Base-by-base conservation (phyloP, 2,113 vertebrate species). In the Rhinogobius similis region DNA sequence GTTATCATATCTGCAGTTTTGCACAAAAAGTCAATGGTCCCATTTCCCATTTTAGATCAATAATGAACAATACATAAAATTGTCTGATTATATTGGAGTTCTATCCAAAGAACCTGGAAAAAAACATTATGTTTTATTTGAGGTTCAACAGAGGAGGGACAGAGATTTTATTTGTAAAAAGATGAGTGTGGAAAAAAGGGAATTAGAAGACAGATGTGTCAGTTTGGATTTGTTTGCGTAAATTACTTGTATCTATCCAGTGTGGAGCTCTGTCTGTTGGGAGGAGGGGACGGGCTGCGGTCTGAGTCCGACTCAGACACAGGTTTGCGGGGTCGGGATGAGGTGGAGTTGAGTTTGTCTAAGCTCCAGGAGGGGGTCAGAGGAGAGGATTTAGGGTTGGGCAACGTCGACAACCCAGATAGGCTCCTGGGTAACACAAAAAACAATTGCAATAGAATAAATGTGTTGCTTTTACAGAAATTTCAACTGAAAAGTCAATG, bases 281-380 rank as follows among this genome's bases (percentile, higher is more conserved):
- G 70, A 0, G 83, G 86, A 14, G 91, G 90, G 48, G 91, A 90
- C 0, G 46, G 27, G 26, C 89, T 91, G n/a, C 67, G 86, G 65
- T 93, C 93, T 0, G 93, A 94, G 81, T 92, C 93, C 0, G 92
- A 93, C 1, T 92, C 91, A 0, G 93, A 93, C 71, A 93, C 88
- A 0, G 84, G 91, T 82, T 66, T 89, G n/a, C 87, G 92, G 0
- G 93, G 91, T 20, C 85, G 79, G 0, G 90, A 89, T 48, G 87
- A 65, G 0, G 83, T 64, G 27, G 89, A 81, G 36, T 86, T 6
- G 36, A 77, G 26, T 1, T 64, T 83, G 0, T 91, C 70, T 6
- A 87, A 75, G 70, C 67, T 64, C 53, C 79, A 80, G 63, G 55
- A 85, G 23, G 73, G 87, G 72, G 74, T 36, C 0, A 90, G 73